Evolutionary conservation across 2,888 invertebrate genomes (phyloP).

Genomic region (Iphiclides podalirius): DNA sequence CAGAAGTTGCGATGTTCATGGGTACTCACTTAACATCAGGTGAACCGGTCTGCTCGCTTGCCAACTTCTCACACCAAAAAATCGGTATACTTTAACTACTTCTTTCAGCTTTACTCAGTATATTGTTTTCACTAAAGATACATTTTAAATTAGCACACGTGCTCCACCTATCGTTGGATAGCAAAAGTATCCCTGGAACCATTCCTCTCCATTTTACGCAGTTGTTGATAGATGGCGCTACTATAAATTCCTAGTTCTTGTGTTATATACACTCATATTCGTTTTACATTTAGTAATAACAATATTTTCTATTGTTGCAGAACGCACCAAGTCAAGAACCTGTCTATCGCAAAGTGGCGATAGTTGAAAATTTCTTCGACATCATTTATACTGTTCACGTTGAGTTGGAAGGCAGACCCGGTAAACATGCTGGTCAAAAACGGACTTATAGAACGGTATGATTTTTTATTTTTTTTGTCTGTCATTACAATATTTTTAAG

Average conservation of each 20-base stretch:
- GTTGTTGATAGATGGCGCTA: slow-evolving; percentile 6
- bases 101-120: too few relatives aligned
- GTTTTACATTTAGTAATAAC: slow-evolving; percentile 2
- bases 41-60: too few relatives aligned
- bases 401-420: slow-evolving; percentile 93
- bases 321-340: slow-evolving; percentile 85
- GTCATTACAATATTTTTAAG: too few relatives aligned
- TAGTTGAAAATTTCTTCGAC: slow-evolving; percentile 98
- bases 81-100: too few relatives aligned
- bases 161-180: neutral
- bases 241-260: neutral
- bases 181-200: neutral
- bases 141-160: too few relatives aligned
- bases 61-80: too few relatives aligned
- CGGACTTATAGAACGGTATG: slow-evolving; percentile 97
- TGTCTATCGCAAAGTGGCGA: slow-evolving; percentile 94
- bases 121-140: too few relatives aligned
- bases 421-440: slow-evolving; percentile 98
- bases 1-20: too few relatives aligned
- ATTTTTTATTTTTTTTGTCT: slow-evolving; percentile 31
- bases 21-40: too few relatives aligned
- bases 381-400: slow-evolving; percentile 98
- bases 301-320: slow-evolving; percentile 75
- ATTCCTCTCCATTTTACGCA: neutral
- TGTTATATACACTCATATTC: neutral